Percentiles rank a stretch among this genome's conserved stretches.
Conservation (phyloP, 2,888 invertebrate genomes). For the Nasonovia ribisnigri region DNA sequence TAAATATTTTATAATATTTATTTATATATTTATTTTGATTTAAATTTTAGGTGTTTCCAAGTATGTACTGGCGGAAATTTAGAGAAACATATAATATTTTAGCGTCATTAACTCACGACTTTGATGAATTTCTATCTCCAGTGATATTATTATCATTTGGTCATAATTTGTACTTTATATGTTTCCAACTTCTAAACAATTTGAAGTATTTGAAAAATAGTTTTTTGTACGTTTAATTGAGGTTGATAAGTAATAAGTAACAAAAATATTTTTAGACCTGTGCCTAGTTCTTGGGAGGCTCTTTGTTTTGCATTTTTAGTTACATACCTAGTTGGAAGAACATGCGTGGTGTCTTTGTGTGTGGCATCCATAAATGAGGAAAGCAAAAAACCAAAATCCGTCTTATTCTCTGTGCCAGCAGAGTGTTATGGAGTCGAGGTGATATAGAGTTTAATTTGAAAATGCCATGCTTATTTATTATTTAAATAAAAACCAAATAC, state of each 20-base stretch:
- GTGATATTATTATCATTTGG: slow-evolving; percentile 69
- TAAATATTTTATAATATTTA: no score
- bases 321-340: slow-evolving; percentile 76
- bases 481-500: background rate
- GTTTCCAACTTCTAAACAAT: slow-evolving; percentile 68
- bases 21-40: background rate
- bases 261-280: slow-evolving; percentile 66
- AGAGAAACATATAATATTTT: slow-evolving; percentile 68
- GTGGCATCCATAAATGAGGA: slow-evolving; percentile 76
- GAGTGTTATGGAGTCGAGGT: slow-evolving; percentile 78
- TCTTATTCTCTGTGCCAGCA: slow-evolving; percentile 77
- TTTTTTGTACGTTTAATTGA: background rate
- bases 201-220: slow-evolving; percentile 67
- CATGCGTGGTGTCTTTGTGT: slow-evolving; percentile 76
- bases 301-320: slow-evolving; percentile 78
- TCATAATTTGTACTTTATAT: slow-evolving; percentile 69
- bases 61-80: slow-evolving; percentile 68
- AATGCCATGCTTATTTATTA: background rate
- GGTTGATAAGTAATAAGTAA: no score
- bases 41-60: slow-evolving; percentile 67
- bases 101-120: slow-evolving; percentile 68
- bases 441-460: background rate
- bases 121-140: slow-evolving; percentile 68
- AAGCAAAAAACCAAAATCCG: slow-evolving; percentile 74
- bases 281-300: slow-evolving; percentile 66